Conservation (phyloP, 2,113 vertebrate genomes). For the Elaphurus davidianus region DNA sequence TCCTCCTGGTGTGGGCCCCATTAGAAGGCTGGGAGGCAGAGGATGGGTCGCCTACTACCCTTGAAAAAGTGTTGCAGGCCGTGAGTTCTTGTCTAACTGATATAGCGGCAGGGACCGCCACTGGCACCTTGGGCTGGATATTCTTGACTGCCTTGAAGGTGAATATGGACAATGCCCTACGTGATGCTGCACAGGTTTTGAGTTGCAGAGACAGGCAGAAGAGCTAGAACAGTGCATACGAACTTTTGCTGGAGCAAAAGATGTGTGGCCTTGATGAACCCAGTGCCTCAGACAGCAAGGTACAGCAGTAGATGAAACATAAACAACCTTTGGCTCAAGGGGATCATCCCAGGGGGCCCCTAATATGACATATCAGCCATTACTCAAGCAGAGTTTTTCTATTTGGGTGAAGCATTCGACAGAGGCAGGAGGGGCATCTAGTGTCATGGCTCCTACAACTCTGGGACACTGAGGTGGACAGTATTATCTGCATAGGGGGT, state of each 20-base stretch:
- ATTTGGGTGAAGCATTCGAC: not conserved
- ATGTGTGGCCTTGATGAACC: not conserved
- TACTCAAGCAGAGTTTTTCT: not conserved
- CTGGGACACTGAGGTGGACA: not conserved
- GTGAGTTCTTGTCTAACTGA: not conserved
- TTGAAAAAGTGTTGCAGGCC: not conserved
- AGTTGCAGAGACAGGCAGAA: not conserved
- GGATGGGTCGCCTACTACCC: not conserved
- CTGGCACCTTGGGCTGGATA: not conserved
- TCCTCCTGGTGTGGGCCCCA: not conserved
- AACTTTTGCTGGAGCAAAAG: not conserved
- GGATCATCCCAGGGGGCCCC: not conserved
- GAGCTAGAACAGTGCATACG: not conserved
- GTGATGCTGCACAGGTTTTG: not conserved
- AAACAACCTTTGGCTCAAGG: not conserved
- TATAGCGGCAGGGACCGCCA: not conserved
- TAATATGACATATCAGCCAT: not conserved
- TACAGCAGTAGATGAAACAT: not conserved
- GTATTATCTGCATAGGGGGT: not conserved
- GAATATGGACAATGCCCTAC: not conserved
- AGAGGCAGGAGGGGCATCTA: not conserved
- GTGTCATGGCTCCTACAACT: not conserved
- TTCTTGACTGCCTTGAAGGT: not conserved
- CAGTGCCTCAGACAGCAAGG: not conserved
- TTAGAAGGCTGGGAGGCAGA: not conserved